Percentiles rank a stretch among this genome's conserved stretches.
Evolutionary conservation across 1,140 invertebrate species (phyloP).

Genomic region (Trichonephila clavipes): DNA sequence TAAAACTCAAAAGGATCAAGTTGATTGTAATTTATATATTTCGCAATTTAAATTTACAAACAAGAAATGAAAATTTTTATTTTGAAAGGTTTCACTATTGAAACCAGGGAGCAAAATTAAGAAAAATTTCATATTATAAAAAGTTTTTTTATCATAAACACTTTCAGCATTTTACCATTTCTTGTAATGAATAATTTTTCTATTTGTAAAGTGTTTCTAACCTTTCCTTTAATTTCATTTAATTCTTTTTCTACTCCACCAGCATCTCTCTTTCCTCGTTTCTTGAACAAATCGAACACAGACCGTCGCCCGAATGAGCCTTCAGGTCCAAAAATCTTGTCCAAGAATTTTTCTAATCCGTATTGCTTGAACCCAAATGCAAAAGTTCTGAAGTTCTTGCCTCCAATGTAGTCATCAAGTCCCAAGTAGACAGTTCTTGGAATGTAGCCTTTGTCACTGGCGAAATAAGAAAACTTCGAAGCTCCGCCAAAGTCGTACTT

Average conservation of each 20-base stretch:
- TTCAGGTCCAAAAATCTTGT: slow-evolving; percentile 75
- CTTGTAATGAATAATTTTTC: no score
- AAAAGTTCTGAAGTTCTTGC: slow-evolving; percentile 62
- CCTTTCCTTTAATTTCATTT: slow-evolving; percentile 73
- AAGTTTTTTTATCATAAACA: no score
- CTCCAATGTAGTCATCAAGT: slow-evolving; percentile 71
- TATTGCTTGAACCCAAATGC: slow-evolving; percentile 46
- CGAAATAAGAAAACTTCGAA: slow-evolving; percentile 64
- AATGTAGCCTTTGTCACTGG: slow-evolving; percentile 75
- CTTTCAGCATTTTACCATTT: no score
- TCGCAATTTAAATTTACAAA: not conserved
- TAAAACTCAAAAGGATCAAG: not conserved
- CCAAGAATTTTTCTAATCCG: slow-evolving; percentile 76
- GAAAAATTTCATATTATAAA: no score
- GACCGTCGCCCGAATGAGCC: slow-evolving; percentile 63
- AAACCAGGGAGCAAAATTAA: no score
- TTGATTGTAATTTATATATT: not conserved
- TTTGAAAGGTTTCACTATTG: no score
- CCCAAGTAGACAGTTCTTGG: slow-evolving; percentile 65
- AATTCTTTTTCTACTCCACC: slow-evolving; percentile 70
- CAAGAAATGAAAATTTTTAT: no score
- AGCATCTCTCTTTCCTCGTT: slow-evolving; percentile 57
- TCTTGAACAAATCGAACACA: slow-evolving; percentile 75
- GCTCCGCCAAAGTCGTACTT: slow-evolving; percentile 77
- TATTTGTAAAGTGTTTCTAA: not conserved